Base-by-base conservation (phyloP, 2,113 vertebrate genomes). In the Danio rerio region DNA sequence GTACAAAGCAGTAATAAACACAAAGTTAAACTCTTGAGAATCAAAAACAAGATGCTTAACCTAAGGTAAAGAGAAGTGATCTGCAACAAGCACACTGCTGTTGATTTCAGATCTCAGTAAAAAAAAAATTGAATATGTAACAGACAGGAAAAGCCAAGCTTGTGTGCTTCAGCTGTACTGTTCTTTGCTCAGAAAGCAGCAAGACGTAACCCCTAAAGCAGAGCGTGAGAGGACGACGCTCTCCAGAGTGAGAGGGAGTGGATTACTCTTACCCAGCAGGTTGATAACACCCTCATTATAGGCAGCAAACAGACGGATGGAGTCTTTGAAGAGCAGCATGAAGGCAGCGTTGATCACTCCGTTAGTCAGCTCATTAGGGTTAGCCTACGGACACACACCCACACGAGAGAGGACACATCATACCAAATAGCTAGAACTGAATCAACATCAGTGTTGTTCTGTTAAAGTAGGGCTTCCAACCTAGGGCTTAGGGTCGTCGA, bases 201-300 rank as follows among this genome's bases (percentile, higher is more conserved):
- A 73, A 58, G 42, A 66, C 0, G 58, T 52, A 75, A 53, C 1
- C 5, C 50, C 45, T 16, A 21, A n/a, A 43, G 20, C 42, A 74
- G 55, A 12, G 31, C 21, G 5, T 4, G 12, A 71, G 63, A 77
- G 40, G 42, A 50, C n/a, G n/a, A 68, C 40, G 47, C 47, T 21
- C 13, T 78, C 62, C 66, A 68, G 18, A 49, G 47, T 66, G 53
- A 61, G 15, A 50, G 49, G n/a, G 55, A 50, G 40, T 55, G 65
- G 8, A 81, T 52, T 43, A 50, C 81, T 59, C 92, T 85, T 96
- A 98, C 97, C 96, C 92, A 98, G 91, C 81, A 99, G 93, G 93
- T 98, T 99, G 92, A 98, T 95, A 91, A 98, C 96, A 75, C 98
- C 97, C 88, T 99, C 97, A 84, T 98, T 99, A 91, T 99, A 99